Percentiles rank a stretch among this genome's conserved stretches.
Evolutionary conservation across 2,797 vertebrate genomes (phyloP).

Genomic region (Pelodytes ibericus): DNA sequence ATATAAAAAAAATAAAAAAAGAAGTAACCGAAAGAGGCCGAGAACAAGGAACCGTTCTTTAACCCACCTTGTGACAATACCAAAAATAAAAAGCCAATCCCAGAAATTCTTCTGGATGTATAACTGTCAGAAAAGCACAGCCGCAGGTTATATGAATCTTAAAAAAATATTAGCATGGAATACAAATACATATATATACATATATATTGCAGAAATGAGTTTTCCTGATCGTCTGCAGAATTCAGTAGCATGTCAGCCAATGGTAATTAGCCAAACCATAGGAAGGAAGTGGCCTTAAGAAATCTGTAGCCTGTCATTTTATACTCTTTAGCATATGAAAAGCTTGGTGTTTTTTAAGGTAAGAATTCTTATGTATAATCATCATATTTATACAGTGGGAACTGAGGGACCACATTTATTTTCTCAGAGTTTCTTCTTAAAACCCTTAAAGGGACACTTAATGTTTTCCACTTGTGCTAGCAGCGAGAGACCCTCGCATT

Average conservation of each 20-base stretch:
- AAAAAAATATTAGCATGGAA: not conserved
- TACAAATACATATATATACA: no score
- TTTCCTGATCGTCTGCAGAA: no score
- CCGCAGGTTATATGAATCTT: constrained; percentile 13
- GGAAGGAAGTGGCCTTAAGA: constrained; percentile 22
- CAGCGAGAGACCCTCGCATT: no score
- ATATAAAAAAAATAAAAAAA: no score
- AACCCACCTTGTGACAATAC: no score
- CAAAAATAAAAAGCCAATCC: not conserved
- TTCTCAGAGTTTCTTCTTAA: constrained; percentile 31
- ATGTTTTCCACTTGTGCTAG: no score
- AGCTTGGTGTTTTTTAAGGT: constrained; percentile 12
- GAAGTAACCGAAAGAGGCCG: no score
- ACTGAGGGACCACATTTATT: constrained; percentile 31
- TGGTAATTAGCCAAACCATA: constrained; percentile 1
- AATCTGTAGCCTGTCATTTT: constrained; percentile 24
- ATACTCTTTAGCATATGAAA: not conserved
- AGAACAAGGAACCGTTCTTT: no score
- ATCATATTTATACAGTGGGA: constrained; percentile 19
- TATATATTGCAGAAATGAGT: no score
- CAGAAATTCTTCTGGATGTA: not conserved
- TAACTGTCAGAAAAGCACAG: not conserved
- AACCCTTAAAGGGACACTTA: constrained; percentile 5
- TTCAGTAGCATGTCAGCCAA: not conserved
- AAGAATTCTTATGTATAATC: constrained; percentile 18